phyloP scores from a whole-genome alignment of 2,888 invertebrate genomes.

The Drosophila prolongata region DNA sequence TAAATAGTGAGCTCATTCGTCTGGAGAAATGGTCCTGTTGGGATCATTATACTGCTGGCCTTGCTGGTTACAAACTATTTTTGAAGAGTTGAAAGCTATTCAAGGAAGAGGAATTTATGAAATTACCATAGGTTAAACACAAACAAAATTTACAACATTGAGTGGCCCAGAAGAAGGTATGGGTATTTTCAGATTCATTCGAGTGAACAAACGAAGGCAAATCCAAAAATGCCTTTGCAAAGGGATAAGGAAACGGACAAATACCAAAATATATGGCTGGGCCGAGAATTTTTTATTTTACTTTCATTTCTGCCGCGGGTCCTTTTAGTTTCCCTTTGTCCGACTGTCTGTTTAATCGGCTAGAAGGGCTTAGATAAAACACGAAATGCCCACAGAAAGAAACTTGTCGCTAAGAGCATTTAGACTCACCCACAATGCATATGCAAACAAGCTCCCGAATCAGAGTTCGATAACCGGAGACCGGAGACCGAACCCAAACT shows the following conservation, averaged over 20 bases:
- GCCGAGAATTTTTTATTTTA: slow-evolving; percentile 38
- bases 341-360: slow-evolving; percentile 58
- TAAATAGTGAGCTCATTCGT: slow-evolving; percentile 26
- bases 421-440: not conserved
- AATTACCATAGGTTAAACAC: slow-evolving; percentile 60
- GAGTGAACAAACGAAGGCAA: slow-evolving; percentile 33
- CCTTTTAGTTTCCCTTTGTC: slow-evolving; percentile 30
- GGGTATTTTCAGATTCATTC: slow-evolving; percentile 15
- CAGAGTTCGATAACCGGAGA: slow-evolving; percentile 17
- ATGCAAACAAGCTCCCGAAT: slow-evolving; percentile 10
- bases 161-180: slow-evolving; percentile 7
- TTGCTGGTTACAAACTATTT: slow-evolving; percentile 15
- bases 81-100: slow-evolving; percentile 19
- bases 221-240: slow-evolving; percentile 33
- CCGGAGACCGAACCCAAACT: not conserved
- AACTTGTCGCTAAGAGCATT: slow-evolving; percentile 18
- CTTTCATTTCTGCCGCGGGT: slow-evolving; percentile 37
- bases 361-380: slow-evolving; percentile 62
- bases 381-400: slow-evolving; percentile 33
- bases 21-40: not conserved
- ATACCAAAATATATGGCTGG: slow-evolving; percentile 12
- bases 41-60: not conserved
- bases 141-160: slow-evolving; percentile 29
- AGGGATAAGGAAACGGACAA: slow-evolving; percentile 38
- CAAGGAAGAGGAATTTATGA: slow-evolving; percentile 38